A percentile compares a stretch with the other conserved stretches of the same genome.
These are phyloP conservation scores for Alloscopus bannaensis DNA, from an alignment of 2,888 invertebrate species.

Conservation along the genomic window DNA sequence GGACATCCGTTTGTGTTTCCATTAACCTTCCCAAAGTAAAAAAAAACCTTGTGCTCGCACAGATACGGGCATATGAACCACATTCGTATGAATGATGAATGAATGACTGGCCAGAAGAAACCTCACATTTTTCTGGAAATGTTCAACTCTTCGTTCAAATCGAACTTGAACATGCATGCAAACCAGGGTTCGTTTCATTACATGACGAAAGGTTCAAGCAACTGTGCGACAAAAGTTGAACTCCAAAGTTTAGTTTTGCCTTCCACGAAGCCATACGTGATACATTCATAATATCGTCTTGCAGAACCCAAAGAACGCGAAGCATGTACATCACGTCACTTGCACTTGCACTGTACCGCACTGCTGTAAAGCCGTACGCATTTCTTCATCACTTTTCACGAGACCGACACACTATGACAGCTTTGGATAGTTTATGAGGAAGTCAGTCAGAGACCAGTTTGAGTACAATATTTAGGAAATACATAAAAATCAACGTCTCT, in stretches of 20 bases:
- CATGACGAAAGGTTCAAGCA: too few species aligned
- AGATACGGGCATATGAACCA: not conserved
- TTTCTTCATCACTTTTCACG: slow-evolving; percentile 7
- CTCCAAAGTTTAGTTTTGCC: too few species aligned
- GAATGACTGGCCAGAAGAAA: slow-evolving; percentile 36
- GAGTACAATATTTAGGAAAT: too few species aligned
- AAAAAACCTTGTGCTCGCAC: not conserved
- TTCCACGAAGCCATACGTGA: too few species aligned
- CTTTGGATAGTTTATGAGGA: not conserved
- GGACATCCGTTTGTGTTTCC: not conserved
- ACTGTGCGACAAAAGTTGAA: too few species aligned
- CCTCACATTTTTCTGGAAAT: slow-evolving; percentile 31
- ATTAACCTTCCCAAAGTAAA: not conserved
- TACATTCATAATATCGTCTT: too few species aligned
- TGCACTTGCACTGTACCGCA: too few species aligned
- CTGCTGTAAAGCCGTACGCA: not conserved
- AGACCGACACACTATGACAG: not conserved
- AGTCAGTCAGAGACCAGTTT: too few species aligned
- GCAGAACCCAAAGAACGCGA: too few species aligned
- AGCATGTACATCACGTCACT: too few species aligned
- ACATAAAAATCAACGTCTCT: too few species aligned
- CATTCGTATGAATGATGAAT: slow-evolving; percentile 46
- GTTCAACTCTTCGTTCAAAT: slow-evolving; percentile 30
- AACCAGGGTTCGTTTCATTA: too few species aligned
- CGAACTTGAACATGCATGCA: not conserved